Conservation (phyloP, 2,797 vertebrate species). For the Cynopterus sphinx region DNA sequence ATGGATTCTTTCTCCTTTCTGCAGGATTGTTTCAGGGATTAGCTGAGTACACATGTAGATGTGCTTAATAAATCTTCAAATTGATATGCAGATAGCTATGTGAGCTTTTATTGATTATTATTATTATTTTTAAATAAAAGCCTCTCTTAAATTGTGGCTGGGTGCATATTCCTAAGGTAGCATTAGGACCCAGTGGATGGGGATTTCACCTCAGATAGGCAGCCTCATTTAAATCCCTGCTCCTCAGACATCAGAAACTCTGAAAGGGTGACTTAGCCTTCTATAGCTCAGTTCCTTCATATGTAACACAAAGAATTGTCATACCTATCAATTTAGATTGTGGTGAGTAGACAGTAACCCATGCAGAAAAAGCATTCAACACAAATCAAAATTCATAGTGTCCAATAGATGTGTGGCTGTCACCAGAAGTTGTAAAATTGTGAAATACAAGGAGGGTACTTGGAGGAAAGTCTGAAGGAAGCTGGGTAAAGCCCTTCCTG, state of each 20-base stretch:
- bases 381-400: not conserved
- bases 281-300: not conserved
- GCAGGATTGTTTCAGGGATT: not conserved
- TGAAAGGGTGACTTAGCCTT: not conserved
- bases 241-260: not conserved
- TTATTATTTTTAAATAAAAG: not conserved
- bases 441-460: not conserved
- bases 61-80: not conserved
- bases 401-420: not conserved
- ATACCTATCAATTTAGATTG: not conserved
- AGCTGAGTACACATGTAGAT: not conserved
- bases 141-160: not conserved
- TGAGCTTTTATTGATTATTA: not conserved
- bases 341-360: not conserved
- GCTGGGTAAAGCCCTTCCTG: not conserved
- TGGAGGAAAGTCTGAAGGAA: not conserved
- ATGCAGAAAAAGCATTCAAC: not conserved
- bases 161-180: not conserved
- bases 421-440: not conserved
- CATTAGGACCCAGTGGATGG: accelerated
- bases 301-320: not conserved
- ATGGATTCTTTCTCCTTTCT: not conserved
- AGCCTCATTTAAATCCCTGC: not conserved
- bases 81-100: not conserved
- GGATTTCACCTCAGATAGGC: not conserved